A percentile compares a stretch with the other conserved stretches of the same genome.
These are phyloP conservation scores for Drosophila colorata DNA, from an alignment of 2,888 invertebrate genomes.

Conservation along the genomic window DNA sequence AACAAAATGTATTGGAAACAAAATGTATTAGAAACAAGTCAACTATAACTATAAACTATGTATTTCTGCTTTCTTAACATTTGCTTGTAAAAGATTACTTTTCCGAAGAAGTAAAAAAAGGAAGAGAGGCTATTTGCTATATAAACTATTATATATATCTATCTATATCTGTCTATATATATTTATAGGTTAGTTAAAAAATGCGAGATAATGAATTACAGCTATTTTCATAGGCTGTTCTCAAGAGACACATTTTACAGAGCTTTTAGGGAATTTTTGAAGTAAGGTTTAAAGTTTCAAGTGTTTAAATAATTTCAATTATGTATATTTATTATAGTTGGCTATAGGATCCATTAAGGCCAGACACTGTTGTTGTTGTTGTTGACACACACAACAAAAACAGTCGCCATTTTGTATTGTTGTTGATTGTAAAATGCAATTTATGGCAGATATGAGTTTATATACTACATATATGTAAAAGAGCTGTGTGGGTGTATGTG, in stretches of 20 bases:
- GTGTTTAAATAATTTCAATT: slow-evolving; percentile 2
- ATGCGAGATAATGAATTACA: too few species aligned
- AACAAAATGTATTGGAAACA: too few species aligned
- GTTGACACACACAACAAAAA: slow-evolving; percentile 1
- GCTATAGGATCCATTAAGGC: not conserved
- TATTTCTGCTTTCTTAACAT: too few species aligned
- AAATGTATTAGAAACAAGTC: too few species aligned
- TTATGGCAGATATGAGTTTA: slow-evolving; percentile 31
- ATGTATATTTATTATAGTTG: not conserved
- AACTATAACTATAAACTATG: too few species aligned
- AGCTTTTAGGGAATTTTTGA: not conserved
- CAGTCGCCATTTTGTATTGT: slow-evolving; percentile 31
- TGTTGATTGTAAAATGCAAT: slow-evolving; percentile 33
- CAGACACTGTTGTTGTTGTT: not conserved
- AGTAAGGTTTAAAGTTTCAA: not conserved
- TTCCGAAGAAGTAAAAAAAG: too few species aligned
- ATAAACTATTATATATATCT: too few species aligned
- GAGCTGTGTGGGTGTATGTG: not conserved
- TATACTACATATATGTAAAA: slow-evolving; percentile 1
- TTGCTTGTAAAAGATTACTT: too few species aligned
- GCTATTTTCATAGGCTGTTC: not conserved
- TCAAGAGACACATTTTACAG: not conserved
- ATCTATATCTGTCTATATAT: not conserved
- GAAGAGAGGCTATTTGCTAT: too few species aligned
- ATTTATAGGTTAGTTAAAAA: not conserved